Evolutionary conservation across 2,797 vertebrate species (phyloP).

Genomic region (Tenualosa thibaudeaui): DNA sequence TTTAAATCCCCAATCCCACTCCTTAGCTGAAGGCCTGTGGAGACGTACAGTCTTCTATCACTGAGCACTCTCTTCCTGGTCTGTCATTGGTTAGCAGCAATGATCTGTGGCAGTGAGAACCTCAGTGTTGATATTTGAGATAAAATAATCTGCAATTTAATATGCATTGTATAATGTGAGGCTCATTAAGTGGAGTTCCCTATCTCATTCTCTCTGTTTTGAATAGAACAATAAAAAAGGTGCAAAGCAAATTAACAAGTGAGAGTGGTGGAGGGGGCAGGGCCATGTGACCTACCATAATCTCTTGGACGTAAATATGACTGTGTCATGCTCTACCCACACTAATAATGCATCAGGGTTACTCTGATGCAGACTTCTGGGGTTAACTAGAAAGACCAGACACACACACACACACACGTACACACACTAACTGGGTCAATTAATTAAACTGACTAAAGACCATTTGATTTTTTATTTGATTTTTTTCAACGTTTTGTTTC

Average conservation of each 20-base stretch:
- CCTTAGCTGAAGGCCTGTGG: slow-evolving; percentile 41
- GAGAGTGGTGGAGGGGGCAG: background rate
- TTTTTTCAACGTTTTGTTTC: background rate
- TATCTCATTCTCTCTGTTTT: slow-evolving; percentile 16
- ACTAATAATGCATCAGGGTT: background rate
- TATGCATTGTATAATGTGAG: slow-evolving; percentile 24
- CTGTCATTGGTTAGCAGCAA: slow-evolving; percentile 44
- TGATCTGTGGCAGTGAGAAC: slow-evolving; percentile 33
- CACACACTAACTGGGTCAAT: background rate
- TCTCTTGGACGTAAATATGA: background rate
- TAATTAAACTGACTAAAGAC: background rate
- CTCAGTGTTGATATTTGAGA: slow-evolving; percentile 32
- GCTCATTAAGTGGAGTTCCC: slow-evolving; percentile 20
- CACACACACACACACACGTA: background rate
- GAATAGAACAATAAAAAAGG: background rate
- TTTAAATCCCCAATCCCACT: slow-evolving; percentile 39
- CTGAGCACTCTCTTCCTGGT: slow-evolving; percentile 16
- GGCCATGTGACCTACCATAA: background rate
- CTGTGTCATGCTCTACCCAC: background rate
- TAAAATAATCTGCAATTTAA: slow-evolving; percentile 17
- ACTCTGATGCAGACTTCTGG: background rate
- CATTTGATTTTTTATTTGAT: background rate
- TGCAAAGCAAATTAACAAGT: background rate
- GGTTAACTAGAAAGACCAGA: background rate
- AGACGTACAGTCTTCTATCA: slow-evolving; percentile 38